Percentiles rank a stretch among this genome's conserved stretches.
These are phyloP conservation scores for Lochmaea crataegi DNA, from an alignment of 2,888 invertebrate genomes.

Conservation along the genomic window DNA sequence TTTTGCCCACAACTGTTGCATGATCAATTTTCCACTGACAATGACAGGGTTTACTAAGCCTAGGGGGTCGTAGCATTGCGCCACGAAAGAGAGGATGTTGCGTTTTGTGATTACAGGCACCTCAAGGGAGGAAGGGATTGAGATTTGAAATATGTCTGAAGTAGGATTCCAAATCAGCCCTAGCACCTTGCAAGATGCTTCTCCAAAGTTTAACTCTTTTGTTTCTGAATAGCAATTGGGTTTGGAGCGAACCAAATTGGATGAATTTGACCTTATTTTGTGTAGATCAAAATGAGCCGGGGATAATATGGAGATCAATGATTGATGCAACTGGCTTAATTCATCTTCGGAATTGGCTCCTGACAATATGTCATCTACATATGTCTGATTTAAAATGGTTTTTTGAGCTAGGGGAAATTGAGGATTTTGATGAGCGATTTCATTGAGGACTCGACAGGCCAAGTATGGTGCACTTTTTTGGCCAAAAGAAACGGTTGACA, in stretches of 20 bases:
- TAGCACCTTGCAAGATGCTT: conserved; percentile 1
- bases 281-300: conserved; percentile 6
- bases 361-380: not conserved
- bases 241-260: not conserved
- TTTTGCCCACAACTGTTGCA: conserved; percentile 1
- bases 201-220: not conserved
- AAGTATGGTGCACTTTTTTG: not conserved
- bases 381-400: not conserved
- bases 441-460: not conserved
- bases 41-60: conserved; percentile 4
- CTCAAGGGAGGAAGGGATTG: not conserved
- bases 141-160: not conserved
- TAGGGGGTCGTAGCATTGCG: conserved; percentile 3
- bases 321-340: not conserved
- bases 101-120: conserved; percentile 6
- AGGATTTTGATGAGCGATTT: not conserved
- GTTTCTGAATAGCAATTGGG: not conserved
- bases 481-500: not conserved
- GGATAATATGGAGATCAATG: not conserved
- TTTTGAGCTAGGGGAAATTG: not conserved
- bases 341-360: not conserved
- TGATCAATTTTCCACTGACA: conserved; percentile 1
- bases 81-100: not conserved
- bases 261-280: conserved; percentile 3
- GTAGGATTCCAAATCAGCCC: conserved; percentile 1